Evolutionary conservation across 1,140 invertebrate species (phyloP).

Genomic region (Matsumurasca onukii): DNA sequence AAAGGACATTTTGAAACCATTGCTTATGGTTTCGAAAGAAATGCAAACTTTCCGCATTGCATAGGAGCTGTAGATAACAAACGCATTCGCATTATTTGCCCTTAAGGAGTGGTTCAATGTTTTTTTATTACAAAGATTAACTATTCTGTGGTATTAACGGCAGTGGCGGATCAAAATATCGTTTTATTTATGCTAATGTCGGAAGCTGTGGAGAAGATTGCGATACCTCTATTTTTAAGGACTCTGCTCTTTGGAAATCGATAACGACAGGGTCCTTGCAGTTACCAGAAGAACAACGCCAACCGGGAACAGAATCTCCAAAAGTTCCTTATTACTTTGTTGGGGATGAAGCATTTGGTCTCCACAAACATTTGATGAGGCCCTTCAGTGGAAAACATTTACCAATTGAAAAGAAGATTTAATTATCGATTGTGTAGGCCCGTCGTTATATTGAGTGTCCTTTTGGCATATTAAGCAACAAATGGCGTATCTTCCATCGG

Average conservation of each 20-base stretch:
- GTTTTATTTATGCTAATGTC: constrained; percentile 47
- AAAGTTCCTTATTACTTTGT: constrained; percentile 42
- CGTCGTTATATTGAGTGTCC: constrained; percentile 43
- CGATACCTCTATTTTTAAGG: constrained; percentile 47
- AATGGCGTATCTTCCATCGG: constrained; percentile 42
- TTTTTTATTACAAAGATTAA: constrained; percentile 39
- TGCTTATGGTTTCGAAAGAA: constrained; percentile 12
- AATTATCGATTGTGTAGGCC: constrained; percentile 46
- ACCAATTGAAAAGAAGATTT: constrained; percentile 43
- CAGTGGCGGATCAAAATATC: constrained; percentile 47
- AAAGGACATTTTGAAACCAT: constrained; percentile 38
- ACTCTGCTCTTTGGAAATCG: constrained; percentile 40
- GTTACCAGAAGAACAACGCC: constrained; percentile 39
- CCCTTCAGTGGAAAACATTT: constrained; percentile 43
- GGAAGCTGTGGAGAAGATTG: constrained; percentile 48
- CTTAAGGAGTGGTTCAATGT: constrained; percentile 32
- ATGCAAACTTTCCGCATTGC: constrained; percentile 50
- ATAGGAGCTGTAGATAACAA: constrained; percentile 52
- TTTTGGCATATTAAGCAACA: constrained; percentile 42
- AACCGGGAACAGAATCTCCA: constrained; percentile 36
- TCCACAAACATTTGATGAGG: constrained; percentile 43
- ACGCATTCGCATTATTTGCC: constrained; percentile 37
- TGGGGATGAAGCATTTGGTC: constrained; percentile 47
- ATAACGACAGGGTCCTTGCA: constrained; percentile 38
- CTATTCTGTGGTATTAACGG: constrained; percentile 49